phyloP scores from a whole-genome alignment of 2,113 vertebrate genomes.

The Protobothrops mucrosquamatus region DNA sequence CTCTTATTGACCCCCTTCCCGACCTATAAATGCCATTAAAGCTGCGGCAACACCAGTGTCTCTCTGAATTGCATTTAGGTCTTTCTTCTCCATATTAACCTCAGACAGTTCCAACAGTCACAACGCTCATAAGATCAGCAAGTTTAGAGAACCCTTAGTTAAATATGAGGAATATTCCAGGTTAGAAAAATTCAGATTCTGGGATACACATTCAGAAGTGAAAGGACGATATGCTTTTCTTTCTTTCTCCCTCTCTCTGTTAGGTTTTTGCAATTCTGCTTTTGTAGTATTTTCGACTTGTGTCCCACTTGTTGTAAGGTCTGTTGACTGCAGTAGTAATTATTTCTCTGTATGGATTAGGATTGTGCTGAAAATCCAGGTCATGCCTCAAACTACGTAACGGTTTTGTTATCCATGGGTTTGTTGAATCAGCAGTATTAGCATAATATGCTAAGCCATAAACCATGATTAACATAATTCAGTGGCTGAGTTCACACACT shows the following conservation, averaged over 20 bases:
- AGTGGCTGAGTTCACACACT: not conserved
- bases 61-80: not conserved
- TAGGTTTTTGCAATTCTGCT: not conserved
- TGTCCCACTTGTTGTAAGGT: not conserved
- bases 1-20: not conserved
- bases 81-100: not conserved
- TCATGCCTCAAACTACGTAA: not conserved
- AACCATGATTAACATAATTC: not conserved
- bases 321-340: not conserved
- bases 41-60: not conserved
- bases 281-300: not conserved
- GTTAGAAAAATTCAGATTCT: not conserved
- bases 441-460: not conserved
- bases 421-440: not conserved
- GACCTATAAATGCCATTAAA: slow-evolving; percentile 5
- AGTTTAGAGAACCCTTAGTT: not conserved
- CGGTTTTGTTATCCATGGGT: not conserved
- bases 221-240: not conserved
- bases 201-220: not conserved
- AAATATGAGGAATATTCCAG: not conserved
- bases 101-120: not conserved
- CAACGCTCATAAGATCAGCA: not conserved
- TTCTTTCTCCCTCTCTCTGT: not conserved
- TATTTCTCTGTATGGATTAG: not conserved
- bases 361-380: not conserved